Conservation (phyloP, 1,140 invertebrate species). For the Drosophila micromelanica region DNA sequence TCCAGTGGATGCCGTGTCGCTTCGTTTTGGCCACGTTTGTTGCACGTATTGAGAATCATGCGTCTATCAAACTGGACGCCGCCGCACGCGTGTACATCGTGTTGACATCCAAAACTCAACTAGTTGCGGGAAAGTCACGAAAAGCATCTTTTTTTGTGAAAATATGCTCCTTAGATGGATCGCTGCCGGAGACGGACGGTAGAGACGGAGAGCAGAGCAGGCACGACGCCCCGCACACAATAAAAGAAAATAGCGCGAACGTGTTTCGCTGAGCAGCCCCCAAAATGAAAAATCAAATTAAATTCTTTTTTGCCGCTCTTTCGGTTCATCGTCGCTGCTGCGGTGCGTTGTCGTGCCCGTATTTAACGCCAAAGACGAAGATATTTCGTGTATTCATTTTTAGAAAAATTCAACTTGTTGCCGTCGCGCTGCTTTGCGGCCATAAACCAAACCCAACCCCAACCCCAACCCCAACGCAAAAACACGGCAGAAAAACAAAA, state of each 20-base stretch:
- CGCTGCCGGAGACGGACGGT: slow-evolving; percentile 41
- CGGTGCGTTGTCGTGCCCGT: slow-evolving; percentile 66
- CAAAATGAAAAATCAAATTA: slow-evolving; percentile 72
- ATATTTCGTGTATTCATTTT: slow-evolving; percentile 81
- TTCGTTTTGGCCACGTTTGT: neutral
- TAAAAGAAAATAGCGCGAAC: slow-evolving; percentile 60
- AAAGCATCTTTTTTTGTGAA: slow-evolving; percentile 77
- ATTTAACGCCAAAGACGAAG: slow-evolving; percentile 82
- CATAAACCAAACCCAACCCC: slow-evolving; percentile 54
- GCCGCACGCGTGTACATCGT: slow-evolving; percentile 74
- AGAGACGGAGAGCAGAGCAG: slow-evolving; percentile 53
- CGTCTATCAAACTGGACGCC: slow-evolving; percentile 46
- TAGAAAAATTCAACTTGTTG: slow-evolving; percentile 83
- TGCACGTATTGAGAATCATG: slow-evolving; percentile 36
- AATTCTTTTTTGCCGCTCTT: slow-evolving; percentile 73
- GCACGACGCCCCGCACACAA: slow-evolving; percentile 66
- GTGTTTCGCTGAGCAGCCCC: slow-evolving; percentile 37
- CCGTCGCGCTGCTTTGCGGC: slow-evolving; percentile 52
- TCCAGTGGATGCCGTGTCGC: neutral
- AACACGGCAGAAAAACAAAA: slow-evolving; percentile 29
- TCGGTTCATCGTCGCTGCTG: slow-evolving; percentile 12
- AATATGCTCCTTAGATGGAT: slow-evolving; percentile 84
- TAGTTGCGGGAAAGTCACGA: slow-evolving; percentile 77
- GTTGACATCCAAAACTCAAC: slow-evolving; percentile 84
- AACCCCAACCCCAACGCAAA: slow-evolving; percentile 29